phyloP scores from a whole-genome alignment of 2,888 invertebrate species.

The Oeneis ivallda region DNA sequence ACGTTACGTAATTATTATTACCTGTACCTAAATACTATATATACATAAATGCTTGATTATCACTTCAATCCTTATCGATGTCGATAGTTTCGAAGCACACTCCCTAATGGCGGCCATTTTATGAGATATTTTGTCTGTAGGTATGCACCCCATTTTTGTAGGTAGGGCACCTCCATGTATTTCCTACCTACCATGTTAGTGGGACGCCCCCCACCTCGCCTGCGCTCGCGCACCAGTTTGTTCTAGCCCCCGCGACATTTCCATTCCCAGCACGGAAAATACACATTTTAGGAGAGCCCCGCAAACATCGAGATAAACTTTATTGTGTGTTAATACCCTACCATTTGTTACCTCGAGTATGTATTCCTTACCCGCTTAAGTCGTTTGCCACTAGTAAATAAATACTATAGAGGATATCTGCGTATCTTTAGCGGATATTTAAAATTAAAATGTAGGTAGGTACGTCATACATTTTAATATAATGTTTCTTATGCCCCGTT shows the following conservation, averaged over 20 bases:
- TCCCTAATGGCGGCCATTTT: too few relatives aligned
- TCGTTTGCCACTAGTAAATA: constrained; percentile 23
- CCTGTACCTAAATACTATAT: too few relatives aligned
- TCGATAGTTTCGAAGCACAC: too few relatives aligned
- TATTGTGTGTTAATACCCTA: constrained; percentile 74
- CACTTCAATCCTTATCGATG: too few relatives aligned
- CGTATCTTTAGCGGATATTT: constrained; percentile 21
- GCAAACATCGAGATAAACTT: constrained; percentile 66
- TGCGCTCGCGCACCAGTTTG: constrained; percentile 69
- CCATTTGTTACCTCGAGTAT: constrained; percentile 21
- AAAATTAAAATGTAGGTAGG: constrained; percentile 19
- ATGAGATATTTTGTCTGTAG: too few relatives aligned
- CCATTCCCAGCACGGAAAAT: constrained; percentile 72
- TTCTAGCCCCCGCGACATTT: constrained; percentile 68
- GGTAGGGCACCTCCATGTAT: too few relatives aligned
- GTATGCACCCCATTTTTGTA: too few relatives aligned
- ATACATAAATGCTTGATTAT: too few relatives aligned
- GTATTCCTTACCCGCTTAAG: constrained; percentile 7
- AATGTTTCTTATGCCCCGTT: constrained; percentile 15
- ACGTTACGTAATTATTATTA: too few relatives aligned
- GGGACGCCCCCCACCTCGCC: constrained; percentile 48
- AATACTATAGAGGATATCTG: constrained; percentile 12
- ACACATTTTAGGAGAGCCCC: constrained; percentile 70
- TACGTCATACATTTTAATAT: constrained; percentile 25
- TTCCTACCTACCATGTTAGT: too few relatives aligned